Conservation (phyloP, 2,113 vertebrate genomes). For the Periophthalmus modestus region DNA sequence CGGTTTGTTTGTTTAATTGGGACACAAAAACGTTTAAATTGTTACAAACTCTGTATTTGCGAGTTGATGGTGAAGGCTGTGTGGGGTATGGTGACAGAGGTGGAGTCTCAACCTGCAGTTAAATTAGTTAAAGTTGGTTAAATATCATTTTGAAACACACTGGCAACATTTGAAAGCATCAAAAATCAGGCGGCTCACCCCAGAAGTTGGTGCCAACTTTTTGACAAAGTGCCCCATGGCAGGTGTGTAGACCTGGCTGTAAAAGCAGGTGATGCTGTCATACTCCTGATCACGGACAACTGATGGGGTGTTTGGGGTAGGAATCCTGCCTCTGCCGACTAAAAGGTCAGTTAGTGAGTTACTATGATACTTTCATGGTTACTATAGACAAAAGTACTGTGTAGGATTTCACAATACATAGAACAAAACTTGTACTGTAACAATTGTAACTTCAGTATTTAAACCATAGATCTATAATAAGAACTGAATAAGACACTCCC, state of each 20-base stretch:
- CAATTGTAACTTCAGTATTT: background rate
- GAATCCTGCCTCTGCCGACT: background rate
- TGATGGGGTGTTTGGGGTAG: constrained; percentile 45
- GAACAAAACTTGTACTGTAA: background rate
- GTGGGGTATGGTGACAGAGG: constrained; percentile 45
- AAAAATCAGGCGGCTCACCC: constrained; percentile 27
- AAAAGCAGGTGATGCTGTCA: constrained; percentile 24
- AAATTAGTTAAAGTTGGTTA: background rate
- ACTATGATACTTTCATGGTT: too few relatives aligned
- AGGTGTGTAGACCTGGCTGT: constrained; percentile 40
- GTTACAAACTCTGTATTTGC: background rate
- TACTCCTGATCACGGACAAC: constrained; percentile 24
- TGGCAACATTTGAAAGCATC: background rate
- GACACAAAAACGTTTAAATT: constrained; percentile 30
- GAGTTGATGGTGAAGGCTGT: constrained; percentile 7
- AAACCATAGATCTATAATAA: too few relatives aligned
- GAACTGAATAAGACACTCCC: too few relatives aligned
- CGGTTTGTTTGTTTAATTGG: background rate
- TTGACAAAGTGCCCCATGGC: constrained; percentile 33
- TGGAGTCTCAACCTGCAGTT: constrained; percentile 40
- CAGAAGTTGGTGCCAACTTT: constrained; percentile 21
- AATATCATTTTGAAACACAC: background rate
- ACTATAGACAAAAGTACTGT: background rate
- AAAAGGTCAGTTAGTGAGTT: constrained; percentile 5
- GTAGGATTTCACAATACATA: background rate